Evolutionary conservation across 2,113 vertebrate genomes (phyloP).

Genomic region (Platysteira castanea): DNA sequence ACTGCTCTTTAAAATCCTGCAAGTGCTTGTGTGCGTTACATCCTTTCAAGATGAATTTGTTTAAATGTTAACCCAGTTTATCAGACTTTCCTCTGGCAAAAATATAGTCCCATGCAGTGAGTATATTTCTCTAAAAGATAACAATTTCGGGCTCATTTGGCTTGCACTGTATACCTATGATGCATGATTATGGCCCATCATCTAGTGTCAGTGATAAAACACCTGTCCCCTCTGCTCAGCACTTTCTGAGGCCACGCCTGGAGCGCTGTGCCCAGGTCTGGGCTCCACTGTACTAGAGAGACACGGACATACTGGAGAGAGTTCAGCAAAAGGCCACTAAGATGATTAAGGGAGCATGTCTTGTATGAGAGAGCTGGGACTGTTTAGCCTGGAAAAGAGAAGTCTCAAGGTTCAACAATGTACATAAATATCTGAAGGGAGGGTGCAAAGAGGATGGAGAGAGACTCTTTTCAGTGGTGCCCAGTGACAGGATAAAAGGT

Average conservation of each 20-base stretch:
- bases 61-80: neutral
- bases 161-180: neutral
- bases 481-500: neutral
- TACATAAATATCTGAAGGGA: neutral
- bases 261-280: rapidly evolving
- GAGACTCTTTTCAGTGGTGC: neutral
- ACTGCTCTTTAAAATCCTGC: neutral
- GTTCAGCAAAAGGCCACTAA: neutral
- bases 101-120: neutral
- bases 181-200: neutral
- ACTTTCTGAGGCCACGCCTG: neutral
- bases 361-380: neutral
- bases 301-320: neutral
- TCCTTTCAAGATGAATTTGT: neutral
- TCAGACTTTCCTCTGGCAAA: neutral
- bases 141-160: neutral
- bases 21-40: rapidly evolving
- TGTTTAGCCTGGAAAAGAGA: neutral
- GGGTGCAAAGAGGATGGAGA: neutral
- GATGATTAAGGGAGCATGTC: neutral
- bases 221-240: neutral
- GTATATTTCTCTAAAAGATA: neutral
- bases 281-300: neutral
- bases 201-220: neutral
- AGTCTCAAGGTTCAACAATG: neutral